Base-by-base conservation (phyloP, 2,113 vertebrate genomes). In the Lipotes vexillifer region DNA sequence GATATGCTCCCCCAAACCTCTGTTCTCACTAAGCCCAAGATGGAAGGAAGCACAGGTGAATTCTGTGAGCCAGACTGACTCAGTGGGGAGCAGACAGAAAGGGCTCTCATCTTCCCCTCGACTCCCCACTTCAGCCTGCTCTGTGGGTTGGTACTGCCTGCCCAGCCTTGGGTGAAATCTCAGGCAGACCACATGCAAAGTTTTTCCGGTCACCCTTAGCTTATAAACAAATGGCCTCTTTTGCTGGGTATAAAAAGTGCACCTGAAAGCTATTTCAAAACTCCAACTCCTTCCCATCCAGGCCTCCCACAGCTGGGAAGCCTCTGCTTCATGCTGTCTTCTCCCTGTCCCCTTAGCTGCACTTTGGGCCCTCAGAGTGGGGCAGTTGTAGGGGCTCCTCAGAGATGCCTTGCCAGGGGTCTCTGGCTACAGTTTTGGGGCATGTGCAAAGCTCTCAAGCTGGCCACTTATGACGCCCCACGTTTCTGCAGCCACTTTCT, bases 31-130 rank as follows among this genome's bases (percentile, higher is more conserved):
- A 14, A 33, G 21, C 29, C 38, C 41, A 20, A 25, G 55, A 38
- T 6, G 12, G 29, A 57, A 57, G 27, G 29, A 20, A n/a, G 61
- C 15, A 1, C n/a, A 6, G 69, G 61, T 3, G 14, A 18, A 33
- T 29, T 57, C 25, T 41, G 4, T 2, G 20, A 68, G 69, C 41
- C 33, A 6, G 27, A 20, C 49, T 36, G 61, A 36, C 41, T 14
- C 18, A 55, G 36, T 46, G 36, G 33, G 46, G 38, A 46, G 21
- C 36, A 25, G 8, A 23, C 21, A 23, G 41, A n/a, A 46, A 18
- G 52, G 36, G 7, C 2, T 27, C 20, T 3, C 7, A 15, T 8
- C 21, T 14, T 15, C 29, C n/a, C 33, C 41, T 1, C 1, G 0
- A 20, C 27, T n/a, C 57, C 13, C 27, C 15, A 2, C 17, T 33